Base-by-base conservation (phyloP, 2,888 invertebrate genomes). In the Arrhopalites spinosus region DNA sequence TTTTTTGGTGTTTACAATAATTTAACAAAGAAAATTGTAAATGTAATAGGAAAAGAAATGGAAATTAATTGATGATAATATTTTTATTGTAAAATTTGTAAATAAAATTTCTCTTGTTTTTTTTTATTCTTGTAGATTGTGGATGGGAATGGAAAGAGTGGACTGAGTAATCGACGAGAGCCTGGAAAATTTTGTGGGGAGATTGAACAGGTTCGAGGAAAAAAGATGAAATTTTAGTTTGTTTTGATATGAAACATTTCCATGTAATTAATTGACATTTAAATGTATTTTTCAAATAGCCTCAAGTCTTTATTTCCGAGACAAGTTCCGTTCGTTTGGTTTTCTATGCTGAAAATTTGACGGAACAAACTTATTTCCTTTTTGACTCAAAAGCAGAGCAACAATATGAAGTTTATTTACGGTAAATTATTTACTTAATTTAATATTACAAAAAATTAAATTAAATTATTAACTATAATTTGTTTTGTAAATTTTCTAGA, bases 231-330 rank as follows among this genome's bases (percentile, higher is more conserved):
- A n/a, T n/a, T n/a, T n/a, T n/a, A n/a, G n/a, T n/a, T n/a, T n/a
- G n/a, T n/a, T n/a, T n/a, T n/a, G n/a, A n/a, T n/a, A n/a, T n/a
- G n/a, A n/a, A n/a, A n/a, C n/a, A n/a, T n/a, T n/a, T n/a, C n/a
- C n/a, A n/a, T n/a, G n/a, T n/a, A n/a, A n/a, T n/a, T n/a, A n/a
- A n/a, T n/a, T n/a, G n/a, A n/a, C n/a, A n/a, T n/a, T n/a, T n/a
- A n/a, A n/a, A n/a, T n/a, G n/a, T n/a, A n/a, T n/a, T n/a, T n/a
- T n/a, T n/a, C n/a, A n/a, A n/a, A n/a, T n/a, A n/a, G 84, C 94
- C 95, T 0, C 94, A 95, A 87, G 95, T 94, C 36, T 95, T 95
- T 88, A 95, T 95, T 86, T 95, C 95, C 72, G 95, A 96, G 87
- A 96, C 95, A 73, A 94, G 93, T 85, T 94, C 94, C 87, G 94